These are phyloP conservation scores for Cheilosia vulpina DNA, from an alignment of 2,888 invertebrate genomes.

Conservation along the genomic window DNA sequence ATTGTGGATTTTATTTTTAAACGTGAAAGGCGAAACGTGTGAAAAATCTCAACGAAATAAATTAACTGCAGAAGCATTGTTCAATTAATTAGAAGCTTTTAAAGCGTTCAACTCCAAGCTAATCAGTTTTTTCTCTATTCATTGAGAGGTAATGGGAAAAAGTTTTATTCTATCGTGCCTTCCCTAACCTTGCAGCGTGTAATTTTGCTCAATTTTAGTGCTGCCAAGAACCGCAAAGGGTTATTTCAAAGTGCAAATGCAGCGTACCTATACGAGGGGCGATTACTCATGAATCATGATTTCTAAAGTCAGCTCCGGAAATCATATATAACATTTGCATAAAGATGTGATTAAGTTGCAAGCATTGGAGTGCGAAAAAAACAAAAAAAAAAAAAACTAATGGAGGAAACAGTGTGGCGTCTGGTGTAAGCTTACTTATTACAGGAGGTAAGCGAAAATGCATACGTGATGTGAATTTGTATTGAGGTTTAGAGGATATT, in stretches of 20 bases:
- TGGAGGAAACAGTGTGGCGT: conserved; percentile 43
- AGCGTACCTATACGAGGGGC: not conserved
- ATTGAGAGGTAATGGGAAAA: not conserved
- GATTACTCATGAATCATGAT: conserved; percentile 46
- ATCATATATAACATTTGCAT: conserved; percentile 59
- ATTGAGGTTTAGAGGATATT: conserved; percentile 41
- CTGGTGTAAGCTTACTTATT: conserved; percentile 38
- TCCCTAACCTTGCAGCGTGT: not conserved
- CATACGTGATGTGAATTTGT: conserved; percentile 43
- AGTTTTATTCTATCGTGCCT: not conserved
- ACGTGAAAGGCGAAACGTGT: not conserved
- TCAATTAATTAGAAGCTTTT: not conserved
- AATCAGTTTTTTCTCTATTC: too few relatives aligned
- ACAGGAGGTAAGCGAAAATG: conserved; percentile 22
- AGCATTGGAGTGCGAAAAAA: conserved; percentile 42
- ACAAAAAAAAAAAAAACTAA: not conserved
- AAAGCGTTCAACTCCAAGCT: not conserved
- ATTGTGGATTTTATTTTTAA: not conserved
- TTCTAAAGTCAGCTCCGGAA: conserved; percentile 56
- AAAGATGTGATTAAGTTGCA: conserved; percentile 61
- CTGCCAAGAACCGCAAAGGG: conserved; percentile 17
- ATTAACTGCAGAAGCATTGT: not conserved
- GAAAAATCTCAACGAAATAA: not conserved
- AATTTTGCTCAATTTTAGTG: conserved; percentile 6
- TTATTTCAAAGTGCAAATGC: conserved; percentile 9